These are phyloP conservation scores for Ligdia adustata DNA, from an alignment of 2,888 invertebrate genomes.

Conservation along the genomic window DNA sequence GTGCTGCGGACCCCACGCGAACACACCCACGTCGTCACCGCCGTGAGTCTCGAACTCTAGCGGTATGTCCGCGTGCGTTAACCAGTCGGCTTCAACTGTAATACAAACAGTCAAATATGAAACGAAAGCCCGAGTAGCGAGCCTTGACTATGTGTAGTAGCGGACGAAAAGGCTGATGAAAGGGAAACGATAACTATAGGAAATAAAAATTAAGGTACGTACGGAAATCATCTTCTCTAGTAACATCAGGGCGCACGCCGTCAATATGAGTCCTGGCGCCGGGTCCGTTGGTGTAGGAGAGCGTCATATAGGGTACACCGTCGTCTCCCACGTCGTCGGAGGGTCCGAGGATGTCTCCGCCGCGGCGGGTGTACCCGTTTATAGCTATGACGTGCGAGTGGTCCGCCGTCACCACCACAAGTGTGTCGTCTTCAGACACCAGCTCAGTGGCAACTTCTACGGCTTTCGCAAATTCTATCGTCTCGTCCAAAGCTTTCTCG, in stretches of 20 bases:
- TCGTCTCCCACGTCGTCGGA: slow-evolving; percentile 67
- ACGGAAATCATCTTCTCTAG: slow-evolving; percentile 58
- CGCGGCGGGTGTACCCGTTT: slow-evolving; percentile 87
- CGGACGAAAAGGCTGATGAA: too few species aligned
- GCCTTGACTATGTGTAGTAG: too few species aligned
- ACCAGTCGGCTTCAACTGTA: slow-evolving; percentile 47
- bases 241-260: slow-evolving; percentile 69
- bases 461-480: slow-evolving; percentile 86
- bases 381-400: slow-evolving; percentile 89
- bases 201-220: slow-evolving; percentile 21
- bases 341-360: slow-evolving; percentile 63
- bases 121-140: too few species aligned
- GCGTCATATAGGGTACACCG: slow-evolving; percentile 82
- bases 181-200: too few species aligned
- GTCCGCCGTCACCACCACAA: slow-evolving; percentile 91
- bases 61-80: slow-evolving; percentile 78
- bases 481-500: slow-evolving; percentile 86
- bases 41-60: slow-evolving; percentile 87
- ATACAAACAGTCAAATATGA: too few species aligned
- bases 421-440: slow-evolving; percentile 85
- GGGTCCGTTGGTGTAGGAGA: slow-evolving; percentile 87
- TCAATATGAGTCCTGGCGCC: slow-evolving; percentile 67
- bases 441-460: slow-evolving; percentile 71
- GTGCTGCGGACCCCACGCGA: slow-evolving; percentile 88
- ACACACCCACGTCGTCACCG: slow-evolving; percentile 91